Conservation (phyloP, 1,140 invertebrate genomes). For the Neoseiulus cucumeris region DNA sequence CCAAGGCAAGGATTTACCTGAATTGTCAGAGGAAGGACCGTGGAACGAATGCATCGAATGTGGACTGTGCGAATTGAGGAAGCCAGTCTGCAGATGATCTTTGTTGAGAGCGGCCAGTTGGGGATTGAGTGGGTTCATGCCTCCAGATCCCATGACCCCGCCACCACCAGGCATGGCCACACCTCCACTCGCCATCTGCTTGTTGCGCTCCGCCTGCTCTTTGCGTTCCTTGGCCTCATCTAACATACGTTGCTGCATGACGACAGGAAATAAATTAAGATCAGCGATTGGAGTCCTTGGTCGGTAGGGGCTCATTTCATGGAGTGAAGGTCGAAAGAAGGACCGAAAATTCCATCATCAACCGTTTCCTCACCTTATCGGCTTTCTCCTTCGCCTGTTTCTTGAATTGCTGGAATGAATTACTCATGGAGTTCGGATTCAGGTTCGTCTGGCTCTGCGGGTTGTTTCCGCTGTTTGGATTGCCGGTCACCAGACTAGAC, state of each 20-base stretch:
- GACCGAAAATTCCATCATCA: background rate
- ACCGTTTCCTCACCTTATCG: constrained; percentile 31
- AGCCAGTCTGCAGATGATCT: too few species aligned
- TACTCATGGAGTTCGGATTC: constrained; percentile 33
- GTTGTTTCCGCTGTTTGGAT: constrained; percentile 15
- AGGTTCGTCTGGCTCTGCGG: constrained; percentile 33
- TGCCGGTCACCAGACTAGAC: constrained; percentile 63
- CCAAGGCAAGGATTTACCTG: background rate
- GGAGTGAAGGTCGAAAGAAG: background rate
- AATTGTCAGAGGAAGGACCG: constrained; percentile 7
- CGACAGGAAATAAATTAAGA: background rate
- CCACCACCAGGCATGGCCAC: background rate
- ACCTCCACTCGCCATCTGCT: constrained; percentile 1
- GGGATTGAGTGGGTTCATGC: background rate
- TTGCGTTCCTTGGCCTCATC: constrained; percentile 3
- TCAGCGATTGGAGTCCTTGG: background rate
- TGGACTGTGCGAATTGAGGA: background rate
- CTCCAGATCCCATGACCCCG: background rate
- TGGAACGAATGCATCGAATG: background rate
- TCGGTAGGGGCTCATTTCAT: background rate
- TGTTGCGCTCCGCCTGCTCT: background rate
- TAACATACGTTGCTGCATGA: constrained; percentile 4
- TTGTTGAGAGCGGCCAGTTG: too few species aligned
- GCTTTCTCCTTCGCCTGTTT: constrained; percentile 86
- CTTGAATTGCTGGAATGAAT: constrained; percentile 54